Evolutionary conservation across 2,113 vertebrate genomes (phyloP).

Genomic region (Lipophrys pholis): DNA sequence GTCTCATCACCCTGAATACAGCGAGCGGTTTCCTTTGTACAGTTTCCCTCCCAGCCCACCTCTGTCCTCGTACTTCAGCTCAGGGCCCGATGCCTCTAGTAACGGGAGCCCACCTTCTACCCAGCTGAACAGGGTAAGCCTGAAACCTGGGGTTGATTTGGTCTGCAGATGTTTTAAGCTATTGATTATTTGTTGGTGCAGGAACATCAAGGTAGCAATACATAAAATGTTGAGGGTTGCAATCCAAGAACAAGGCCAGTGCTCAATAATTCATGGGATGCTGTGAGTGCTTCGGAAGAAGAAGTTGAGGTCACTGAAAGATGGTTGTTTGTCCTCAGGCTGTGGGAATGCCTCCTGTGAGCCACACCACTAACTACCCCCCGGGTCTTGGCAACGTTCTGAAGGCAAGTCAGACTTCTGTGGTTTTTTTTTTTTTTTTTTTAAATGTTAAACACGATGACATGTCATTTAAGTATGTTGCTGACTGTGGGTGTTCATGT

Average conservation of each 20-base stretch:
- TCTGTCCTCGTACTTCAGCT: constrained; percentile 86
- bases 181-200: constrained; percentile 24
- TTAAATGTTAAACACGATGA: background rate
- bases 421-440: background rate
- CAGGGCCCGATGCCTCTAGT: constrained; percentile 81
- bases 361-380: constrained; percentile 77
- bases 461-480: too few species aligned
- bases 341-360: constrained; percentile 86
- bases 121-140: constrained; percentile 88
- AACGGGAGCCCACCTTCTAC: constrained; percentile 75
- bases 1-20: constrained; percentile 70
- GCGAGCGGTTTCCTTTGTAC: constrained; percentile 78
- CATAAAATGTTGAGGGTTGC: constrained; percentile 4
- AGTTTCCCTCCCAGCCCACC: constrained; percentile 83
- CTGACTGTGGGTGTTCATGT: too few species aligned
- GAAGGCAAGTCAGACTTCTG: constrained; percentile 85
- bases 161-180: background rate
- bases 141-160: background rate
- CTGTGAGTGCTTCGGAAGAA: constrained; percentile 3
- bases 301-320: constrained; percentile 2
- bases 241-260: constrained; percentile 11
- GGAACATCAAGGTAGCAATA: background rate
- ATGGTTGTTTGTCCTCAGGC: constrained; percentile 76
- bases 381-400: constrained; percentile 80
- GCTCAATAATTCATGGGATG: constrained; percentile 33